Evolutionary conservation across 2,888 invertebrate species (phyloP), one percentile per base, ranked within the genome.

Genomic region (Macrophya alboannulata): DNA sequence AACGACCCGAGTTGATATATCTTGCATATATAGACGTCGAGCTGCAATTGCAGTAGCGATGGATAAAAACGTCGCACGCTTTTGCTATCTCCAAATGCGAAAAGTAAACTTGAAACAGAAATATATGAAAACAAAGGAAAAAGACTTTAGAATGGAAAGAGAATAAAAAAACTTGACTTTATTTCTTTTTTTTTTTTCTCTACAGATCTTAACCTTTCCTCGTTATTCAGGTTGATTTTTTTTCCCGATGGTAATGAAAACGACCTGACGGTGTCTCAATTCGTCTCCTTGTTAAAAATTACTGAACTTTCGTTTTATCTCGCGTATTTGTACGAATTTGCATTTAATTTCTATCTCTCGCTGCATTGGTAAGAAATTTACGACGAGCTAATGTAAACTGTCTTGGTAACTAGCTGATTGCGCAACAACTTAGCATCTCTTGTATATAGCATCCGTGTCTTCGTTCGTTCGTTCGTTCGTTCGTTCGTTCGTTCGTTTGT

Each of bases 341-440:
- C 8, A 10, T 9, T 12, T 45, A 9, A 45, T 25, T 74, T 12
- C 9, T 21, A 74, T 45, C 72, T 74, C 10, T 45, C 72, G 45
- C 12, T 43, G 25, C 25, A 31, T n/a, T 43, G 45, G 45, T 74
- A 21, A 45, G 45, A 45, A 45, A 43, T 45, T n/a, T 45, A 74
- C 72, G 72, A 21, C 21, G 45, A 74, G 72, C 72, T 45, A 31
- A 43, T 40, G 4, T 45, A 55, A 77, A 51, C 55, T 51, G 31
- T 1, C 21, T 62, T 62, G 25, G 10, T 21, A 62, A 62, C 17
- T 55, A 37, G 77, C 31, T 77, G 77, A 43, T 77, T 77, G 10
- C 77, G 37, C 17, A 55, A 77, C 9, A 55, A 31, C 37, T 77
- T n/a, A 48, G 51, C 37, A 77, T 48, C 25, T 48, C 76, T 76